A percentile compares a stretch with the other conserved stretches of the same genome.
Evolutionary conservation across 1,140 invertebrate genomes (phyloP).

Genomic region (Venturia canescens): DNA sequence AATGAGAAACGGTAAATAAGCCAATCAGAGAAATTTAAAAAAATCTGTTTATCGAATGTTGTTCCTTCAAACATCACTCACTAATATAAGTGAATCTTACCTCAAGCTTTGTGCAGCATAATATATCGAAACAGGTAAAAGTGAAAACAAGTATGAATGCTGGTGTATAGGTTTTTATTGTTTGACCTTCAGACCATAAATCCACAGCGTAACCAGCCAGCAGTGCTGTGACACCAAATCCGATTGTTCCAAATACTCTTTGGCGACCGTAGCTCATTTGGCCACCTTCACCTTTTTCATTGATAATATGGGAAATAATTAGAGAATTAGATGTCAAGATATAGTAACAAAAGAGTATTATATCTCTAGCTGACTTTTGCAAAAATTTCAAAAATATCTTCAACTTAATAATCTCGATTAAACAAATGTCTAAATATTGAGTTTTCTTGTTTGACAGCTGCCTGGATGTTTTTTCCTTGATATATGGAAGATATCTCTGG

Average conservation of each 20-base stretch:
- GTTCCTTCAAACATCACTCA: no score
- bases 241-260: slow-evolving; percentile 87
- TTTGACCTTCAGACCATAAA: slow-evolving; percentile 75
- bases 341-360: no score
- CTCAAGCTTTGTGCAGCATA: slow-evolving; percentile 80
- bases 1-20: slow-evolving; percentile 2
- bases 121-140: slow-evolving; percentile 81
- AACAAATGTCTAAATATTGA: no score
- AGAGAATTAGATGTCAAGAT: not conserved
- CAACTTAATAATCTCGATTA: no score
- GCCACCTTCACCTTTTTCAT: slow-evolving; percentile 75
- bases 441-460: no score
- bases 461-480: no score
- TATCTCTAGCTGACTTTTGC: no score
- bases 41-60: not conserved
- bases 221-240: slow-evolving; percentile 84
- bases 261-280: slow-evolving; percentile 86
- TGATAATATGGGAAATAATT: not conserved
- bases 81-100: slow-evolving; percentile 67
- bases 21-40: not conserved
- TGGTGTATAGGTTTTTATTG: slow-evolving; percentile 82
- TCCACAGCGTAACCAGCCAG: slow-evolving; percentile 83
- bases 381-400: no score
- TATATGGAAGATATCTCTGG: no score
- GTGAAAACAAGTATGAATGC: slow-evolving; percentile 81